Evolutionary conservation across 1,140 invertebrate species (phyloP), one percentile per base, ranked within the genome.

Genomic region (Drosophila oshimai): DNA sequence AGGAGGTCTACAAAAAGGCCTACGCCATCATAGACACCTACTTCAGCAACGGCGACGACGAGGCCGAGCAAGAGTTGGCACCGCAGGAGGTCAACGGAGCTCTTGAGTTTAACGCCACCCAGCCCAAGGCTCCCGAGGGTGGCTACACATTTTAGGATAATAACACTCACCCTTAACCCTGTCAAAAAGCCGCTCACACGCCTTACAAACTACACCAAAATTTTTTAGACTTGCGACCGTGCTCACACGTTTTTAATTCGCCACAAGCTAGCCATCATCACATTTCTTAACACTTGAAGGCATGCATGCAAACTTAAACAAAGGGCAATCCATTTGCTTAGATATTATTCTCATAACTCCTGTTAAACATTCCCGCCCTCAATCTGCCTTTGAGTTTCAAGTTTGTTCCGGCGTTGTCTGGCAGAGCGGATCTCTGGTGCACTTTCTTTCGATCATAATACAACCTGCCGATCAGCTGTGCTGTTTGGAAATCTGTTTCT

Each of bases 1-100:
- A 98, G 91, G 97, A 99, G 84, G 94, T 99, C 39, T 99, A 98
- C 92, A 95, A 95, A 83, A 95, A 97, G 90, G 94, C 95, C 5
- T 93, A 94, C 50, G 92, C 93, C 49, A 95, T 99, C 47, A 94
- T 99, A 60, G 97, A 98, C 77, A 93, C 92, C 0, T 99, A 94
- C 91, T 99, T 98, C 89, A 93, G 92, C 12, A 94, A 91, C 50
- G 92, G 83, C 12, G 91, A 92, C 5, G 92, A 93, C 7, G 76
- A 79, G 4, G 89, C 51, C 24, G 91, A 92, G n/a, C 88, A 91
- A 20, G 79, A 89, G 45, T 65, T 91, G 20, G 89, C 88, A 4
- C 90, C 90, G 5, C 81, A 90, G 49, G 89, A 90, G 44, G 90
- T 90, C 1, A 83, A 90, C 45, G 90, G 89, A 33, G 78, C 74